Percentiles rank a stretch among this genome's conserved stretches.
These are phyloP conservation scores for Centropus unirufus DNA, from an alignment of 2,113 vertebrate species.

Conservation along the genomic window DNA sequence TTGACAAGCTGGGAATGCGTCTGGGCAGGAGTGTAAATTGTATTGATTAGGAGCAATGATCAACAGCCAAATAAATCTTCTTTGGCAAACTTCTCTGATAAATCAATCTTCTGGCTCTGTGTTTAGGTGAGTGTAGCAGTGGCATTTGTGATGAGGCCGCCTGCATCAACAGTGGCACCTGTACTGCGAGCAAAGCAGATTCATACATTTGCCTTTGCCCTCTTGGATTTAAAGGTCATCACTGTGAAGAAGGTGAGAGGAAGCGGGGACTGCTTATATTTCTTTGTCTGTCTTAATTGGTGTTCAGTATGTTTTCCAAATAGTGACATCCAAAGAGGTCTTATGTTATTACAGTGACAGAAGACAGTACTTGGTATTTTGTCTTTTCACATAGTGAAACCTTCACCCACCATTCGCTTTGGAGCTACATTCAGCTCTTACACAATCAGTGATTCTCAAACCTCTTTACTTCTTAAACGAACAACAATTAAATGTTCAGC, in stretches of 20 bases:
- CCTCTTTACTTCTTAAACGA: background rate
- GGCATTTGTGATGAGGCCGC: conserved; percentile 86
- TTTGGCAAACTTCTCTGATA: background rate
- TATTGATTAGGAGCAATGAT: background rate
- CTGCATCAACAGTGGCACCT: conserved; percentile 89
- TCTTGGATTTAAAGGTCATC: conserved; percentile 89
- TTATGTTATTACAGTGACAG: background rate
- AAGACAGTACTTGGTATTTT: background rate
- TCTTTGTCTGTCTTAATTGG: background rate
- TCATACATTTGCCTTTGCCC: conserved; percentile 93
- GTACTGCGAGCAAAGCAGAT: conserved; percentile 84
- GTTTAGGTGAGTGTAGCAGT: conserved; percentile 90
- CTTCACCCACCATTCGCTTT: background rate
- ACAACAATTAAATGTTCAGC: background rate
- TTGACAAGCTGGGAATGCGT: background rate
- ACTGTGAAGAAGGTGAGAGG: conserved; percentile 91
- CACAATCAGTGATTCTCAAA: background rate
- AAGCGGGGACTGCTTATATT: background rate
- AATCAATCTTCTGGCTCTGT: background rate
- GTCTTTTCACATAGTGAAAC: background rate
- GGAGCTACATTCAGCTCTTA: background rate
- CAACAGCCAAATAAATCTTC: background rate
- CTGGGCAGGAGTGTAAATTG: background rate
- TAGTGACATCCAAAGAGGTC: background rate
- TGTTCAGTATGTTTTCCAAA: background rate